Conservation (phyloP, 2,888 invertebrate species). For the Phytoseiulus persimilis region DNA sequence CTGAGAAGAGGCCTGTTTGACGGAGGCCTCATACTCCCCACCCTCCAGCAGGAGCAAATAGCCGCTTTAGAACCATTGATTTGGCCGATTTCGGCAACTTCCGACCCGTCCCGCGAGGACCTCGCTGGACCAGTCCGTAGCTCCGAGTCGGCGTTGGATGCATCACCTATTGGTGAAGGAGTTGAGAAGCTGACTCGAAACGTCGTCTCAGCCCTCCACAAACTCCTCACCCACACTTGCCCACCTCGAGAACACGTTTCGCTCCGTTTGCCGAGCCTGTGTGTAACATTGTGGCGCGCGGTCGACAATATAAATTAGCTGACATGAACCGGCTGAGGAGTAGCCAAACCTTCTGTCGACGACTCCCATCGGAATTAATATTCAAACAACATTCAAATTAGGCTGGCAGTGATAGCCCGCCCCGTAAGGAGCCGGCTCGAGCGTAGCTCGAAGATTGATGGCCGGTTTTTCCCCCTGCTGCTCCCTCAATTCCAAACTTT, state of each 20-base stretch:
- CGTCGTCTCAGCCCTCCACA: not conserved
- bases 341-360: not conserved
- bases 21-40: not conserved
- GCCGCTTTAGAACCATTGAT: not conserved
- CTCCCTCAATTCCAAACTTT: not conserved
- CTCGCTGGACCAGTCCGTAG: too few relatives aligned
- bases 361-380: not conserved
- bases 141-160: not conserved
- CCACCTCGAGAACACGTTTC: not conserved
- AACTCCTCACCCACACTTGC: too few relatives aligned
- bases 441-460: not conserved
- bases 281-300: not conserved
- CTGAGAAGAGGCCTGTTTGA: not conserved
- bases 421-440: not conserved
- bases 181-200: not conserved
- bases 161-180: not conserved
- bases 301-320: not conserved
- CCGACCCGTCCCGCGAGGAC: too few relatives aligned
- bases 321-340: not conserved
- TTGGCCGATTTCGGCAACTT: not conserved
- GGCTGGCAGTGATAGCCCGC: not conserved
- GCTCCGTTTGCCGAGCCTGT: not conserved
- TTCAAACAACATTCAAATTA: not conserved
- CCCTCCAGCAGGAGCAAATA: not conserved
- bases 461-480: not conserved